Conservation (phyloP, 2,113 vertebrate species). For the Anarhynchus alexandrinus region DNA sequence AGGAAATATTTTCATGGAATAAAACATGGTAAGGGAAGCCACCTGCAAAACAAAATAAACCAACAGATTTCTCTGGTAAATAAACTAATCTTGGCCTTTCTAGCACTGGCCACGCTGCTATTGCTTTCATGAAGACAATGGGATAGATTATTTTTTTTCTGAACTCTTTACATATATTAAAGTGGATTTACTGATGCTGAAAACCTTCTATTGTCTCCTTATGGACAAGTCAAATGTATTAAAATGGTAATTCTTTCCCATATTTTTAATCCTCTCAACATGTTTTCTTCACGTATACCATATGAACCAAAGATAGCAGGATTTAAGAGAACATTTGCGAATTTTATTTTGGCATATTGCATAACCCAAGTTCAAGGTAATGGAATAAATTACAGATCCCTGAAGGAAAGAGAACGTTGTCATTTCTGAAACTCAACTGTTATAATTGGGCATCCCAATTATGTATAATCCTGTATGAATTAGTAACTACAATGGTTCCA, state of each 20-base stretch:
- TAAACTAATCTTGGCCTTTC: neutral
- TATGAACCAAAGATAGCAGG: slow-evolving; percentile 37
- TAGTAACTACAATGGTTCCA: slow-evolving; percentile 54
- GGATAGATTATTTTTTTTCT: neutral
- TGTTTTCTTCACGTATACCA: slow-evolving; percentile 21
- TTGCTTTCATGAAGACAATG: neutral
- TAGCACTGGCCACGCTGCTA: neutral
- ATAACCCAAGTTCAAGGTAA: neutral
- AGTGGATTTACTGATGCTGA: slow-evolving; percentile 61
- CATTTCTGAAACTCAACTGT: slow-evolving; percentile 46
- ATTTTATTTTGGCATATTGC: slow-evolving; percentile 55
- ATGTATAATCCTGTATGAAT: slow-evolving; percentile 56
- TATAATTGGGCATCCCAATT: slow-evolving; percentile 58
- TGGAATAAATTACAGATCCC: slow-evolving; percentile 55
- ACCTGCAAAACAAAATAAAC: neutral
- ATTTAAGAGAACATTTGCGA: slow-evolving; percentile 62
- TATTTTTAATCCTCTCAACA: slow-evolving; percentile 66
- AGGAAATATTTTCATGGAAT: neutral
- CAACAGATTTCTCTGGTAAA: neutral
- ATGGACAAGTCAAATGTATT: slow-evolving; percentile 61
- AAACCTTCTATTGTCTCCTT: slow-evolving; percentile 55
- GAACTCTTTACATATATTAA: slow-evolving; percentile 58
- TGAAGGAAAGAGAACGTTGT: slow-evolving; percentile 55
- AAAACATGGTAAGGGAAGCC: neutral
- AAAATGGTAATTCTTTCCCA: slow-evolving; percentile 69